Conservation (phyloP, 2,888 invertebrate genomes). For the Deilephila elpenor region DNA sequence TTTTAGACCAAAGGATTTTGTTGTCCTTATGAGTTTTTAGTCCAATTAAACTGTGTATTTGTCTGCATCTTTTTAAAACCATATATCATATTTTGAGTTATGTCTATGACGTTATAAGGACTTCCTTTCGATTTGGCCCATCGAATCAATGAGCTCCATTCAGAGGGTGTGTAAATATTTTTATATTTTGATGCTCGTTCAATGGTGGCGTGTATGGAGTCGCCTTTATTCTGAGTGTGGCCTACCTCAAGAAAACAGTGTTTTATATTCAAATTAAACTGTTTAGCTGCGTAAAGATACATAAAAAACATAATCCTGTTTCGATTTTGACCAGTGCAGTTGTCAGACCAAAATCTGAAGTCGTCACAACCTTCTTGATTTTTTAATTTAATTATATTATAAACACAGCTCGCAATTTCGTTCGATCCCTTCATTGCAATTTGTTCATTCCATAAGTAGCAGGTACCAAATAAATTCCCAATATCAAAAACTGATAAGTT, state of each 20-base stretch:
- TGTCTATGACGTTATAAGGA: slow-evolving; percentile 29
- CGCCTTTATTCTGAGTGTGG: too few relatives aligned
- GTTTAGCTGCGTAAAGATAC: too few relatives aligned
- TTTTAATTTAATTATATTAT: too few relatives aligned
- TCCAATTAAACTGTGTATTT: slow-evolving; percentile 12
- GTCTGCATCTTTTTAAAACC: background rate
- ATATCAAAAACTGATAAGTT: too few relatives aligned
- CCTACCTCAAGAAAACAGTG: too few relatives aligned
- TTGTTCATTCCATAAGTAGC: background rate
- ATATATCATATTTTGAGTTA: slow-evolving; percentile 27
- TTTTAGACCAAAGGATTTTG: slow-evolving; percentile 22
- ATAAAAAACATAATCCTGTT: background rate
- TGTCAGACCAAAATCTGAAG: background rate
- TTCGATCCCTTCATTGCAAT: background rate
- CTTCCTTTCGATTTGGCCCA: slow-evolving; percentile 20
- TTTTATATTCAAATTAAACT: too few relatives aligned
- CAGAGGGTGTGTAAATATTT: slow-evolving; percentile 27
- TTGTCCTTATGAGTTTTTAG: slow-evolving; percentile 17
- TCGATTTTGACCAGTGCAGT: background rate
- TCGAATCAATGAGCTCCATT: background rate
- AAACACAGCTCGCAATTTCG: too few relatives aligned
- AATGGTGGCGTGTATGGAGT: background rate
- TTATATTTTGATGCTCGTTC: slow-evolving; percentile 24
- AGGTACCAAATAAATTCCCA: too few relatives aligned
- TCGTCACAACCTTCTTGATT: background rate